Percentiles rank a stretch among this genome's conserved stretches.
phyloP scores from a whole-genome alignment of 2,797 vertebrate species.

The Amazonetta brasiliensis region DNA sequence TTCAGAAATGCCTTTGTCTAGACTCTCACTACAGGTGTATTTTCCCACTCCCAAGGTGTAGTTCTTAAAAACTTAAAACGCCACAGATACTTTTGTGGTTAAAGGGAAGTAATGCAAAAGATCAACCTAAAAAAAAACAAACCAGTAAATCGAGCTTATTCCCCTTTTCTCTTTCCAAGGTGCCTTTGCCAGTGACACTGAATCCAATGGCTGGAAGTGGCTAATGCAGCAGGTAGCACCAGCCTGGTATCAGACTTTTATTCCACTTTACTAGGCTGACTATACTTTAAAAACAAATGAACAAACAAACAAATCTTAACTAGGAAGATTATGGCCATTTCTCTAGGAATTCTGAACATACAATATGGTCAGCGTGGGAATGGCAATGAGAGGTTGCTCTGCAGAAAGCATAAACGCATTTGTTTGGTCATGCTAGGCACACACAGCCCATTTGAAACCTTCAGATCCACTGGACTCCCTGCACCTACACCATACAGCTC shows the following conservation, averaged over 20 bases:
- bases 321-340: neutral
- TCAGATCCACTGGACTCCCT: neutral
- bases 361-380: neutral
- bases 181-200: neutral
- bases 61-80: neutral
- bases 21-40: neutral
- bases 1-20: neutral
- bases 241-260: neutral
- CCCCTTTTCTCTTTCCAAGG: neutral
- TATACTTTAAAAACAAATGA: no score
- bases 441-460: neutral
- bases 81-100: neutral
- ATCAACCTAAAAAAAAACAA: neutral
- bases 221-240: neutral
- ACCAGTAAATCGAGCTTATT: neutral
- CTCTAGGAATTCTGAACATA: neutral
- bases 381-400: accelerated
- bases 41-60: neutral
- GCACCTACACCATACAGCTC: accelerated
- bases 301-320: neutral
- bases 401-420: neutral
- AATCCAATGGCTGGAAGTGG: neutral
- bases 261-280: neutral
- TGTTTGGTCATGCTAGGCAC: neutral
- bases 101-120: neutral